A percentile compares a stretch with the other conserved stretches of the same genome.
These are phyloP conservation scores for Aplysina aerophoba DNA, from an alignment of 37 sponge, comb jelly and placozoan species.

Conservation along the genomic window DNA sequence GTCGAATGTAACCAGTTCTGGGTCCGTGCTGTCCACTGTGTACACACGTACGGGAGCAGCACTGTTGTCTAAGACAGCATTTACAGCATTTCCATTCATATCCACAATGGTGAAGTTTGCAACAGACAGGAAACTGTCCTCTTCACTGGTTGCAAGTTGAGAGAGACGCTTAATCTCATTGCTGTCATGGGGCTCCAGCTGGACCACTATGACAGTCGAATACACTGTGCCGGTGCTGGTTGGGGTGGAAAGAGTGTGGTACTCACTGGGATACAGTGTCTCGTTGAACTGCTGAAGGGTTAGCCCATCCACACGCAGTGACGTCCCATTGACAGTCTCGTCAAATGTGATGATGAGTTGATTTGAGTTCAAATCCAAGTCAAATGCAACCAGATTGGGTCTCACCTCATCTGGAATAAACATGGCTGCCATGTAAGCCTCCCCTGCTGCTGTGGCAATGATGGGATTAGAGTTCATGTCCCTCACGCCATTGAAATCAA, in stretches of 20 bases:
- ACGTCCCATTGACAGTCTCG: constrained; percentile 80
- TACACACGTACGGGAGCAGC: constrained; percentile 62
- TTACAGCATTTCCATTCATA: constrained; percentile 77
- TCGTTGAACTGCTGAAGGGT: constrained; percentile 65
- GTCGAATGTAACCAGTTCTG: constrained; percentile 52
- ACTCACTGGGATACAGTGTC: constrained; percentile 43
- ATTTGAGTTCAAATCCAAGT: constrained; percentile 56
- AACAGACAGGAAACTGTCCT: constrained; percentile 54
- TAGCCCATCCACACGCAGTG: constrained; percentile 66
- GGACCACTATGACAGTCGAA: constrained; percentile 48
- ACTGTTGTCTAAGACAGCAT: constrained; percentile 12
- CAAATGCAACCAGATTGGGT: constrained; percentile 66
- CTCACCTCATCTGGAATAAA: constrained; percentile 67
- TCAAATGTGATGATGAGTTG: constrained; percentile 72
- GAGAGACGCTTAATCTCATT: constrained; percentile 83
- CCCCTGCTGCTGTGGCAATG: constrained; percentile 2
- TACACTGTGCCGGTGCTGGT: constrained; percentile 38
- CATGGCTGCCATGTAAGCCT: constrained; percentile 50
- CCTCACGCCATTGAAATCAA: constrained; percentile 47
- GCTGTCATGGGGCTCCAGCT: constrained; percentile 60
- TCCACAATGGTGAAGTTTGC: constrained; percentile 70
- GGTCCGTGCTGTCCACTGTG: constrained; percentile 58
- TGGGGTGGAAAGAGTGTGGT: constrained; percentile 40
- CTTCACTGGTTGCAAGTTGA: constrained; percentile 50
- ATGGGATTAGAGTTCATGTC: constrained; percentile 80